A percentile compares a stretch with the other conserved stretches of the same genome.
phyloP scores from a whole-genome alignment of 1,140 invertebrate genomes.

The Ceratosolen solmsi region DNA sequence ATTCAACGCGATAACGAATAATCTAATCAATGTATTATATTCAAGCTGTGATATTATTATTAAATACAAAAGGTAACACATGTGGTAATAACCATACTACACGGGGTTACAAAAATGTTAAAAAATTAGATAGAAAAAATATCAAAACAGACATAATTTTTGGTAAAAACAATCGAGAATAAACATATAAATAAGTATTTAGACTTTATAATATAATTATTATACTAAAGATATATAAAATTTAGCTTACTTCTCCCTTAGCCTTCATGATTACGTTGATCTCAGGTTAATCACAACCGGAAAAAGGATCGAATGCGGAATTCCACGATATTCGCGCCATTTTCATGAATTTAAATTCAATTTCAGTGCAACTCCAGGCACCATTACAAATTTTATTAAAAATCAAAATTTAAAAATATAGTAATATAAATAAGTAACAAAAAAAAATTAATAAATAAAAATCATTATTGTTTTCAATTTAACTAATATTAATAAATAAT shows the following conservation, averaged over 20 bases:
- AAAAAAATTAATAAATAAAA: not conserved
- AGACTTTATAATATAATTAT: too few relatives aligned
- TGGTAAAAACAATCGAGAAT: constrained; percentile 19
- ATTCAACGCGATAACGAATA: too few relatives aligned
- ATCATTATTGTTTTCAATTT: too few relatives aligned
- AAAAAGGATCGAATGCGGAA: constrained; percentile 35
- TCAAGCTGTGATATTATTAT: too few relatives aligned
- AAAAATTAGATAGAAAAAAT: too few relatives aligned
- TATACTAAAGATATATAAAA: constrained; percentile 1
- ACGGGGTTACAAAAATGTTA: not conserved
- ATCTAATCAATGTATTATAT: too few relatives aligned
- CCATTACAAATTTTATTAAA: not conserved
- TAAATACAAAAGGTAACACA: constrained; percentile 20
- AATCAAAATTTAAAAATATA: constrained; percentile 9
- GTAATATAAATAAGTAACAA: not conserved
- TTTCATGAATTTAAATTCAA: not conserved
- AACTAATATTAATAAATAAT: too few relatives aligned
- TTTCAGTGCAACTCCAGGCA: not conserved
- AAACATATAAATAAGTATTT: constrained; percentile 21
- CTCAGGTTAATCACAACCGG: constrained; percentile 21
- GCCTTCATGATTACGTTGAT: constrained; percentile 47
- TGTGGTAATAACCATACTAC: constrained; percentile 29
- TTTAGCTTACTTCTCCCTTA: constrained; percentile 50
- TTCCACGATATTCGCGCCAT: constrained; percentile 6
- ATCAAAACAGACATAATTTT: not conserved